A percentile compares a stretch with the other conserved stretches of the same genome.
phyloP scores from a whole-genome alignment of 2,888 invertebrate species.

The Plutella xylostella region DNA sequence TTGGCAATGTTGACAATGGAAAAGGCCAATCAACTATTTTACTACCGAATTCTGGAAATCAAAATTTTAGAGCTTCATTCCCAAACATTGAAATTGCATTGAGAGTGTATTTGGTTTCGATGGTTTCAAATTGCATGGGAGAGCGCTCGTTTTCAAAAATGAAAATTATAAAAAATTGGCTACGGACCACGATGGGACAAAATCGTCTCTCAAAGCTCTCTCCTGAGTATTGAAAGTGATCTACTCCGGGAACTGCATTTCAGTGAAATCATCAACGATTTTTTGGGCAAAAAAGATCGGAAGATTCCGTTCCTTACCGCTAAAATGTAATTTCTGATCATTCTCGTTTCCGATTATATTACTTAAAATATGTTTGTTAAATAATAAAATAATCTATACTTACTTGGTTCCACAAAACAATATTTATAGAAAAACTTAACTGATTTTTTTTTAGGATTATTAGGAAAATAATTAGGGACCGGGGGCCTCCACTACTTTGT shows the following conservation, averaged over 20 bases:
- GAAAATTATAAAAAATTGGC: background rate
- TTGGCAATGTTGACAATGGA: too few species aligned
- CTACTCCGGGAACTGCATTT: background rate
- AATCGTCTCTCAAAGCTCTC: background rate
- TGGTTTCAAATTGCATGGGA: background rate
- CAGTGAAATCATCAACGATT: background rate
- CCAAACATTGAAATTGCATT: background rate
- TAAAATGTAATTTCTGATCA: background rate
- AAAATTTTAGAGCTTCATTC: background rate
- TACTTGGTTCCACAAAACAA: background rate
- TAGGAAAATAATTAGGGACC: background rate
- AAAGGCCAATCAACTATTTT: too few species aligned
- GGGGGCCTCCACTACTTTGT: conserved; percentile 12
- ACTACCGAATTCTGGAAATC: conserved; percentile 19
- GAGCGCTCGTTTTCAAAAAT: background rate
- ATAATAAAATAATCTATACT: background rate
- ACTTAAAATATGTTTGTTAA: background rate
- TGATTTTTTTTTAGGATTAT: background rate
- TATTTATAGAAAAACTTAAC: background rate
- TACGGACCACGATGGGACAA: background rate
- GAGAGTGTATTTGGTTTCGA: background rate
- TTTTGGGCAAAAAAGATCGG: background rate
- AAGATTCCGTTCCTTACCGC: background rate
- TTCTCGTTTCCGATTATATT: background rate
- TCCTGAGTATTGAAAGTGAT: background rate